A percentile compares a stretch with the other conserved stretches of the same genome.
Conservation (phyloP, 2,113 vertebrate species). For the Rissa tridactyla region DNA sequence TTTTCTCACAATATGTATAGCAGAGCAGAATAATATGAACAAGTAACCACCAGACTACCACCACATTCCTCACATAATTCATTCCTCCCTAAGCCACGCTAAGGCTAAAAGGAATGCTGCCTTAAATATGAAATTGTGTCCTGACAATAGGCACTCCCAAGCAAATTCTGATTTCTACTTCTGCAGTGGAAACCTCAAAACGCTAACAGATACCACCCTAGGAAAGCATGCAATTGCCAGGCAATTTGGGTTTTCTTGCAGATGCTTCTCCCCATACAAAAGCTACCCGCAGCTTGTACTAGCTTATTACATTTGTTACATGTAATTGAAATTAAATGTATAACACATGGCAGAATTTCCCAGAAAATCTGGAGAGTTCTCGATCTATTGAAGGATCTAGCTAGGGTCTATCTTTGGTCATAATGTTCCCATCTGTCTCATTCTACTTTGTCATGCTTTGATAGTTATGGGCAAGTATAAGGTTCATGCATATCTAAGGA, state of each 20-base stretch:
- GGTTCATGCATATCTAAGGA: background rate
- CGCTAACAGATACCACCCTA: background rate
- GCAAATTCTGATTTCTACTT: background rate
- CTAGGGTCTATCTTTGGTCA: background rate
- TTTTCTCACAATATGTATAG: background rate
- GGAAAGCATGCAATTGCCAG: background rate
- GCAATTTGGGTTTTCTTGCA: background rate
- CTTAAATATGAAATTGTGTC: background rate
- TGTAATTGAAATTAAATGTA: background rate
- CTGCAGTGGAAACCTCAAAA: background rate
- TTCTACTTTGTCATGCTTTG: background rate
- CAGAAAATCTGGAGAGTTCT: background rate
- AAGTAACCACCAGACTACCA: background rate
- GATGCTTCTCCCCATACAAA: background rate
- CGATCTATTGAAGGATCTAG: background rate
- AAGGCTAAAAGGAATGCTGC: background rate
- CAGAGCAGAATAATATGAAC: background rate
- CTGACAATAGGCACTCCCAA: background rate
- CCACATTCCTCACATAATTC: background rate
- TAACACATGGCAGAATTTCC: background rate
- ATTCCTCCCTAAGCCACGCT: background rate
- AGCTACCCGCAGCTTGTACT: background rate
- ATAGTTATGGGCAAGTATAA: background rate
- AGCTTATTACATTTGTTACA: background rate
- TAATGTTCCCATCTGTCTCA: background rate